Evolutionary conservation across 2,113 vertebrate genomes (phyloP).

Genomic region (Otis tarda): DNA sequence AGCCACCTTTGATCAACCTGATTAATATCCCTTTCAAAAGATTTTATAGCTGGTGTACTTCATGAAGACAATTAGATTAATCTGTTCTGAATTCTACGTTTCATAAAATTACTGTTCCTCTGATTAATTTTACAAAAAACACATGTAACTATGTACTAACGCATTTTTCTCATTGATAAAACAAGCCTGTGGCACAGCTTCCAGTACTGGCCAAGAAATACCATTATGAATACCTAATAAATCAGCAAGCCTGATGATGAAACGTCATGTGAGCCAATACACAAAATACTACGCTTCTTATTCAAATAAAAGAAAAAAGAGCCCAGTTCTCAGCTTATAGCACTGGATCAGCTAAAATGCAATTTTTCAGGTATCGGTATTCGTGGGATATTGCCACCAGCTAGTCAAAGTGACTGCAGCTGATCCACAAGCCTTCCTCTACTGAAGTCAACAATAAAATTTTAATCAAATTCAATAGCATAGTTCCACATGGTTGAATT

Average conservation of each 20-base stretch:
- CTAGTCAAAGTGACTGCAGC: background rate
- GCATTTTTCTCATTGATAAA: constrained; percentile 30
- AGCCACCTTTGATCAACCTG: constrained; percentile 51
- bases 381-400: background rate
- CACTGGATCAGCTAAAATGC: background rate
- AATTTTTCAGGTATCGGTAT: background rate
- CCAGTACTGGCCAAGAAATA: constrained; percentile 11
- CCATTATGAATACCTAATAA: constrained; percentile 9
- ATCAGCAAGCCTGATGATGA: constrained; percentile 41
- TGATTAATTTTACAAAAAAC: constrained; percentile 35
- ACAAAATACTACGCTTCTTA: background rate
- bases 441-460: background rate
- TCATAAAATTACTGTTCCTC: constrained; percentile 25
- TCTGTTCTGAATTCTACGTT: constrained; percentile 12
- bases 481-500: background rate
- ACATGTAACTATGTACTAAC: background rate
- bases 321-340: background rate
- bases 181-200: constrained; percentile 24
- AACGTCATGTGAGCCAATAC: background rate
- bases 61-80: constrained; percentile 26
- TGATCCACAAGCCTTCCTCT: background rate
- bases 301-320: background rate
- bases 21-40: constrained; percentile 39
- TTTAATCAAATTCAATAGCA: background rate
- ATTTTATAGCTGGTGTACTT: constrained; percentile 34